Percentiles rank a stretch among this genome's conserved stretches.
Evolutionary conservation across 2,113 vertebrate genomes (phyloP).

Genomic region (Lagopus leucura): DNA sequence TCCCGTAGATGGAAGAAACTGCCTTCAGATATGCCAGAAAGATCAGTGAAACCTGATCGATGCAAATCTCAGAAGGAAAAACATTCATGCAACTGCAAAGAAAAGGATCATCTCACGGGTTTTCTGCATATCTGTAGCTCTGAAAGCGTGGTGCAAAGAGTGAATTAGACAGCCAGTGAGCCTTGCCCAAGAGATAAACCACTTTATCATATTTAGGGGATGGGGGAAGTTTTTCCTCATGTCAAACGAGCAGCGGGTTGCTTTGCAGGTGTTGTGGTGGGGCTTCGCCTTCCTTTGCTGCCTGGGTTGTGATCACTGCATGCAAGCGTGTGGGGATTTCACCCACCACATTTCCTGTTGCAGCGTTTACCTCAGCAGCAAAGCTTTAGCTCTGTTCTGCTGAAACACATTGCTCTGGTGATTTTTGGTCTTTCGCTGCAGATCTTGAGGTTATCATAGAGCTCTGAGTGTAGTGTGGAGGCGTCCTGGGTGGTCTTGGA

Average conservation of each 20-base stretch:
- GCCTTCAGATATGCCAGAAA: not conserved
- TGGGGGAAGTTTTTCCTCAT: fast-evolving
- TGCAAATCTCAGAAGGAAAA: constrained; percentile 19
- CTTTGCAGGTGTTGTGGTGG: not conserved
- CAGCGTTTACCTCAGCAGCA: not conserved
- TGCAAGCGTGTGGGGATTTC: not conserved
- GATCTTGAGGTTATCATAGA: not conserved
- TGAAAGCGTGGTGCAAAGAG: not conserved
- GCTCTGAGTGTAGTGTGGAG: not conserved
- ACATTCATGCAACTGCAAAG: not conserved
- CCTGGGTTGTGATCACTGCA: not conserved
- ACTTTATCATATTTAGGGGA: not conserved
- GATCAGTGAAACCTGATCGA: constrained; percentile 20
- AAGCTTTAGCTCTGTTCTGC: not conserved
- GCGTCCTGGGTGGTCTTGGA: not conserved
- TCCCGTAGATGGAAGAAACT: not conserved
- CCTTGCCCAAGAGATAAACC: not conserved
- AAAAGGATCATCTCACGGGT: not conserved
- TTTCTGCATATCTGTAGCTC: not conserved
- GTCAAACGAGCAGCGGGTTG: not conserved
- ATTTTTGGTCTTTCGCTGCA: not conserved
- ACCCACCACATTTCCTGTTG: not conserved
- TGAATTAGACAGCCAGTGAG: not conserved
- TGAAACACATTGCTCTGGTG: not conserved
- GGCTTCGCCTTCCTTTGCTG: not conserved